Evolutionary conservation across 2,888 invertebrate genomes (phyloP), one percentile per base, ranked within the genome.

Genomic region (Zele albiditarsus): DNA sequence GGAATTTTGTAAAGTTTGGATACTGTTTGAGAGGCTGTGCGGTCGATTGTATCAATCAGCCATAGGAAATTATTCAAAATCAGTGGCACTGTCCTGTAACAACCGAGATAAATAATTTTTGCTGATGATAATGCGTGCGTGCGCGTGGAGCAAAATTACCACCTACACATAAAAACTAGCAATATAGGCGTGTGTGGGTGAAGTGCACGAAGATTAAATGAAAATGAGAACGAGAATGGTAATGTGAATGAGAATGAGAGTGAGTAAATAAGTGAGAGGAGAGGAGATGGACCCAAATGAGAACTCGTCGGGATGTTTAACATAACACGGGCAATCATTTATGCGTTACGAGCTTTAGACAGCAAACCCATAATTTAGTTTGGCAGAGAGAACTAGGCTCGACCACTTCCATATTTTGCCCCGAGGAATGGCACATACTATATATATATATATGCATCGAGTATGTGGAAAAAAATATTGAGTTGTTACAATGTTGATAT

Each of bases 271-370:
- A 77, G 76, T 75, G 71, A 79, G 70, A 74, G 70, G 62, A 5
- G 71, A 73, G 71, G 67, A 66, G 65, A 75, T 73, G 75, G 77
- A 75, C 75, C 74, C 60, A 75, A 68, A 74, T 49, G 78, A 33
- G 53, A 60, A 73, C 60, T 67, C 49, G 62, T 73, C 81, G 81
- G 84, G 85, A 88, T 88, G 87, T 88, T 89, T 87, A 89, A 88
- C 88, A 89, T 89, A 88, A 88, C 87, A 85, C 86, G 87, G 83
- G 88, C 88, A 88, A 89, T 89, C 87, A 88, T 88, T 89, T 89
- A 89, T 86, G 84, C 86, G 86, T 84, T 84, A 83, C 85, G 82
- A 85, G 84, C 82, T 83, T 84, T 60, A 60, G 85, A 86, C 82
- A 84, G 86, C 86, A 86, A 79, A 87, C 88, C 86, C 87, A 87